Base-by-base conservation (phyloP, 2,113 vertebrate genomes). In the Cinclus cinclus region DNA sequence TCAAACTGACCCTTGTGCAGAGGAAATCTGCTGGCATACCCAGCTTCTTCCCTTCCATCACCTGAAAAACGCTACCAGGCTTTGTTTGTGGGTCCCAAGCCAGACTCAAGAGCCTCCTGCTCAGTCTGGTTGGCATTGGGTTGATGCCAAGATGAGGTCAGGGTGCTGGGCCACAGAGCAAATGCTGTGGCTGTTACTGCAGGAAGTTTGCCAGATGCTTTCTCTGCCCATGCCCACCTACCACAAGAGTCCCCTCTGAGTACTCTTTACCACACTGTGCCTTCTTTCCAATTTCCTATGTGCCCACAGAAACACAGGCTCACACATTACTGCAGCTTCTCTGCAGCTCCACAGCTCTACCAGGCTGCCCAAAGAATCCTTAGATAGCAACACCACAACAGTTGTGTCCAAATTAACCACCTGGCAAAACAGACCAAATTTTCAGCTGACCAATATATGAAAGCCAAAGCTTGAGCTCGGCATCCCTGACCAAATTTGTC, bases 111-210 rank as follows among this genome's bases (percentile, higher is more conserved):
- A 83, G 79, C 68, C 52, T 70, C 71, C 92, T 77, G 27, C 82
- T 92, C 44, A 4, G 59, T 22, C 79, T 93, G 56, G 67, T 24
- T 88, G 92, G 87, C 52, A 47, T 27, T 63, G 82, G 39, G 47
- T 28, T 53, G 76, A 10, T 41, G 71, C 92, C 87, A 95, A 58
- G 74, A 74, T 80, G 91, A 92, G 87, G 82, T 77, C 92, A 90
- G 93, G 75, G 86, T 67, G 59, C 56, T 83, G 79, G 60, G 73
- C 79, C 93, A 86, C 56, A 70, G 68, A 81, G 87, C 68, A 90
- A 94, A 80, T 2, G 2, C 47, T 60, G 64, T 59, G 85, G 76
- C 76, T 91, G 22, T 83, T 90, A 15, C 87, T 59, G 27, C 24
- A 74, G 68, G 82, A 92, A 53, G 25, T 74, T 35, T 86, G 60